Base-by-base conservation (phyloP, 2,113 vertebrate genomes). In the Labeo rohita region DNA sequence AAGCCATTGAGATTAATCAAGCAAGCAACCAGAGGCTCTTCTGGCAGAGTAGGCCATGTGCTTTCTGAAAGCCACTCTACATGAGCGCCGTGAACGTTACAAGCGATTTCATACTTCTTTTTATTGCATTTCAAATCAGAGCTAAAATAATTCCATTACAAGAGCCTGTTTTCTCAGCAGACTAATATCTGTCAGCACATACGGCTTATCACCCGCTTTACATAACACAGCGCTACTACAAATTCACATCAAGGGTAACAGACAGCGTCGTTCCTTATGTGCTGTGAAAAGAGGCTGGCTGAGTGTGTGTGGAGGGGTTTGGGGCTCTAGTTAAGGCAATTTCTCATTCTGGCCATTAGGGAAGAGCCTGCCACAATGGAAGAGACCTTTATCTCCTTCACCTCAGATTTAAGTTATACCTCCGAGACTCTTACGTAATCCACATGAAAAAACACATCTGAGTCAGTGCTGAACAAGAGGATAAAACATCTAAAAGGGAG, bases 341-440 rank as follows among this genome's bases (percentile, higher is more conserved):
- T 80, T 80, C 52, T 86, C 66, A 28, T 61, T 80, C 23, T 39
- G 50, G 77, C 77, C 66, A 49, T 80, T 49, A 45, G 50, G 76
- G n/a, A 80, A 70, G 52, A 10, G 36, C 36, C 43, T 80, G 56
- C 56, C 39, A 84, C 72, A 63, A 36, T 75, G 56, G 72, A 75
- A 49, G 12, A 65, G 8, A 63, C 61, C 28, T 66, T 70, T 85
- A 52, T 49, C 63, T 72, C 15, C 81, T 54, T 79, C 85, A 68
- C 81, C 81, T 80, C 74, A 77, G 72, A 76, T 66, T 61, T 66
- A 4, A 78, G 77, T 65, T 84, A 86, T 81, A 87, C 83, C 88
- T 91, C 81, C 49, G 34, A 80, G 63, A 73, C 74, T 72, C 65
- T 85, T 88, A 85, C 49, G 65, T 79, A 89, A 83, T 77, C 78